Conservation (phyloP, 2,797 vertebrate genomes). For the Channallabes apus region DNA sequence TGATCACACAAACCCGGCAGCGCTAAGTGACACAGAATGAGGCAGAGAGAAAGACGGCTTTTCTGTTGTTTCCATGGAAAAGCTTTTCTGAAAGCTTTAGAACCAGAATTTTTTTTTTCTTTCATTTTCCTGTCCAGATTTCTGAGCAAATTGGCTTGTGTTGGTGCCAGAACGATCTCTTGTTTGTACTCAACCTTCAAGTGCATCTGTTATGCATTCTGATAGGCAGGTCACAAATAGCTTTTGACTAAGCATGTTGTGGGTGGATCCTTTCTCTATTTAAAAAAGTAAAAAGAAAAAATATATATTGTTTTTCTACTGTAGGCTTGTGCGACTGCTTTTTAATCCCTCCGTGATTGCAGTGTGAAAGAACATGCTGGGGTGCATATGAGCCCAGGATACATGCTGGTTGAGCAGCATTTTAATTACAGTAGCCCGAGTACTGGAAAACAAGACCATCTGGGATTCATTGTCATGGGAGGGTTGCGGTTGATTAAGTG, state of each 20-base stretch:
- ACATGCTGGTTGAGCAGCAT: constrained; percentile 53
- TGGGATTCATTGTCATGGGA: constrained; percentile 44
- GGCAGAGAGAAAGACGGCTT: background rate
- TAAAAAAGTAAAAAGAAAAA: constrained; percentile 5
- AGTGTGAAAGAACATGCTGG: constrained; percentile 39
- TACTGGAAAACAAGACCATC: constrained; percentile 48
- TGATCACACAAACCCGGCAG: background rate
- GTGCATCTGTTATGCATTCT: constrained; percentile 39
- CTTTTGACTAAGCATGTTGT: constrained; percentile 31
- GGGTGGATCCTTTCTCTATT: constrained; percentile 21
- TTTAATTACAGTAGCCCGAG: constrained; percentile 60
- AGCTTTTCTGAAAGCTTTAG: constrained; percentile 21
- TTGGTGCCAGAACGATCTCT: constrained; percentile 2
- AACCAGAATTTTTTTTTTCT: constrained; percentile 18
- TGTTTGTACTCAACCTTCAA: constrained; percentile 23
- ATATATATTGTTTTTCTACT: background rate
- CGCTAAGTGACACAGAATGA: constrained; percentile 2
- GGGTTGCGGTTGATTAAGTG: constrained; percentile 32
- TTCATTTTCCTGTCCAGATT: constrained; percentile 9
- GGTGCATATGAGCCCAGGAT: constrained; percentile 46
- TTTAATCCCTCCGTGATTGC: constrained; percentile 65
- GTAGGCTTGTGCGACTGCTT: constrained; percentile 17
- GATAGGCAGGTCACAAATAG: constrained; percentile 40
- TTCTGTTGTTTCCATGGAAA: constrained; percentile 48
- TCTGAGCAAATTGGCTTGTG: constrained; percentile 17